A percentile compares a stretch with the other conserved stretches of the same genome.
Evolutionary conservation across 2,888 invertebrate genomes (phyloP).

Genomic region (Nomada lathburiana): DNA sequence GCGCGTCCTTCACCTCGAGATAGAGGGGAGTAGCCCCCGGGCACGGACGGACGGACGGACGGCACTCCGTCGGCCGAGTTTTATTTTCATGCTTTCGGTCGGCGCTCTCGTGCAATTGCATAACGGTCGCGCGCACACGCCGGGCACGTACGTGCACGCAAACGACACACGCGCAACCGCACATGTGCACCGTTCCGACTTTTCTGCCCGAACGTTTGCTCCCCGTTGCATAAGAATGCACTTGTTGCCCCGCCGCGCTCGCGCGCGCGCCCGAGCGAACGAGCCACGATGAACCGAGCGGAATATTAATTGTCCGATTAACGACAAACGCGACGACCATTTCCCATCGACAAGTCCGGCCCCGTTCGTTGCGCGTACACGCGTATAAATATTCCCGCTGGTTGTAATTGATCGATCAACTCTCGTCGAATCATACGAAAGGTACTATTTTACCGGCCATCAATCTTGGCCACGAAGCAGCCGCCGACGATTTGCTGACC

Average conservation of each 20-base stretch:
- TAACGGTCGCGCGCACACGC: conserved; percentile 73
- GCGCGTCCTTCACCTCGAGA: conserved; percentile 72
- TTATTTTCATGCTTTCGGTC: conserved; percentile 74
- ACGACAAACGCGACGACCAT: not conserved
- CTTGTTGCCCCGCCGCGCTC: conserved; percentile 19
- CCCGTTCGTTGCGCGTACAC: not conserved
- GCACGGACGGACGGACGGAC: conserved; percentile 8
- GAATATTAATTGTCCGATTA: conserved; percentile 12
- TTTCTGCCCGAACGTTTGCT: conserved; percentile 42
- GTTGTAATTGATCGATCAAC: conserved; percentile 45
- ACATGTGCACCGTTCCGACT: conserved; percentile 26
- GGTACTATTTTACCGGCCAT: conserved; percentile 43
- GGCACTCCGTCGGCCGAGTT: conserved; percentile 52
- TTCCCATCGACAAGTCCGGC: not conserved
- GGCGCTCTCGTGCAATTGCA: conserved; percentile 73
- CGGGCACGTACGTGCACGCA: conserved; percentile 24
- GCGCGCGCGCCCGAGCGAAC: not conserved
- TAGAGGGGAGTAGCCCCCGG: conserved; percentile 53
- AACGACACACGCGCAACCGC: conserved; percentile 15
- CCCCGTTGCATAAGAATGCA: conserved; percentile 62
- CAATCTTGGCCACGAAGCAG: conserved; percentile 30
- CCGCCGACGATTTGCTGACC: conserved; percentile 46
- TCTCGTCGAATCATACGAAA: conserved; percentile 25
- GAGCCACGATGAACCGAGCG: not conserved
- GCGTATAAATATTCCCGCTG: conserved; percentile 10